Base-by-base conservation (phyloP, 1,140 invertebrate species). In the Drosophila orena region DNA sequence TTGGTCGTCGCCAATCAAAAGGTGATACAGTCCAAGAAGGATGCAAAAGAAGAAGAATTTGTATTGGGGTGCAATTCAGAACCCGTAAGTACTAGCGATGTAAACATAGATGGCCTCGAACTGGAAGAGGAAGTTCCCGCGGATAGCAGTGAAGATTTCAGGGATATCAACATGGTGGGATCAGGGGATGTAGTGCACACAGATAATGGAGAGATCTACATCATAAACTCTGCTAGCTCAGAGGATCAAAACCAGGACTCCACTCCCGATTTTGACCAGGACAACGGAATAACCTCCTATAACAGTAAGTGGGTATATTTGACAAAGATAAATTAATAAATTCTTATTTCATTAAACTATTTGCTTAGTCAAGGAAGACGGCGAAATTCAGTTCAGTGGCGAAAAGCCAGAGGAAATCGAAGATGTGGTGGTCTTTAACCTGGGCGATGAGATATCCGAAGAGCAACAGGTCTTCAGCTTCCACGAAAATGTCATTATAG, bases 341-440 rank as follows among this genome's bases (percentile, higher is more conserved):
- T 7, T 10, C 20, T 52, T 37, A 27, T 14, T 15, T 3, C 22
- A 12, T 44, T 6, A 5, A 37, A 2, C 3, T 14, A 2, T 14
- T 30, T 35, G 61, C 70, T 15, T 27, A 91, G 90, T 91, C 24
- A 78, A 73, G 52, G 90, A 90, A 40, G 75, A 91, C 35, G 90
- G 90, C 0, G 90, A 91, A 27, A 90, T 91, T 27, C 80, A 91
- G 50, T 91, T 90, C 56, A 79, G 69, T 58, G 77, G 77, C 4
- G 60, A 56, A 7, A 90, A 90, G 37, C 20, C 75, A 0, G 61
- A 56, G 4, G 70, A 70, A 8, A 42, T 81, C 6, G 53, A 59
- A 7, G 72, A 86, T 53, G 81, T 86, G 8, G 56, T 90, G 65
- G 37, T 92, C 66, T 65, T 93, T 90, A 69, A 94, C 92, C 76